Base-by-base conservation (phyloP, 2,888 invertebrate species). In the Diaphora mendica region DNA sequence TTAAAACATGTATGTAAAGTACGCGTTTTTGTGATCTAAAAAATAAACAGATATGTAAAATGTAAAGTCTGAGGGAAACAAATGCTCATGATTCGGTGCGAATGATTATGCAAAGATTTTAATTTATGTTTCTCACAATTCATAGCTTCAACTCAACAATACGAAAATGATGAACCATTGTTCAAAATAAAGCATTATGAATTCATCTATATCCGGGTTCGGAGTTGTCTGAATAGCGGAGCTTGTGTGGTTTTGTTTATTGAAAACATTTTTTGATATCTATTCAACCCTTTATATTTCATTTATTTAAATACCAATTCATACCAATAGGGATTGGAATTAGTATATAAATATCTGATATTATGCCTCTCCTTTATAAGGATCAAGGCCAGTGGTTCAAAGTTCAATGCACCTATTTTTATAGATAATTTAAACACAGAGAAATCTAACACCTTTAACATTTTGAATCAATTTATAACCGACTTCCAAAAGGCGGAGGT, bases 151-250 rank as follows among this genome's bases (percentile, higher is more conserved):
- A 66, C 71, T 71, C 65, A 66, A 55, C 55, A 44, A 42, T 55
- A 71, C 26, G 71, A 66, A 42, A 71, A 71, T 66, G 35, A 64
- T 70, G 64, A 70, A 66, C 42, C 66, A 66, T 71, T 71, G 66
- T 71, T 66, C 30, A 42, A 65, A 71, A 71, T 71, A 66, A 71
- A 66, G 44, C n/a, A 59, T 35, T 65, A 51, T 51, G 35, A 35
- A 64, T 71, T 65, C 65, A 66, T 71, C 51, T 68, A 51, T 51
- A 68, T 33, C 48, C 68, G n/a, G 13, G 20, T n/a, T 48, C 68
- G n/a, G n/a, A 68, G 35, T 23, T 35, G 20, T 68, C 51, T 23
- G 68, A 44, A 51, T n/a, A 33, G 30, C 39, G 1, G n/a, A 55
- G 35, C 51, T 39, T 55, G 39, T 55, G 35, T 26, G 35, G 26